A percentile compares a stretch with the other conserved stretches of the same genome.
Evolutionary conservation across 1,140 invertebrate genomes (phyloP).

Genomic region (Himalopsyche phryganea): DNA sequence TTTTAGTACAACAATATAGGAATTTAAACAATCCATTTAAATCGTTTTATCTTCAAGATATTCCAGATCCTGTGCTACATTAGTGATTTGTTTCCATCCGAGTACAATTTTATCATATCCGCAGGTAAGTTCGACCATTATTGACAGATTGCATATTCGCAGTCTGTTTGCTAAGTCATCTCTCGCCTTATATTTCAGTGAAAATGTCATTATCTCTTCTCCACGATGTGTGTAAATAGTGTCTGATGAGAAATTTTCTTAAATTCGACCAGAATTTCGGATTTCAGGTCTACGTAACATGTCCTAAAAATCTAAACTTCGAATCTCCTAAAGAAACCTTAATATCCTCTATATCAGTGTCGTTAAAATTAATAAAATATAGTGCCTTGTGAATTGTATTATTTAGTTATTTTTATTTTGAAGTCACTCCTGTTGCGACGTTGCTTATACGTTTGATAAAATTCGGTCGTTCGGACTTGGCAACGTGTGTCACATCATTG

Average conservation of each 20-base stretch:
- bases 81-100: constrained; percentile 42
- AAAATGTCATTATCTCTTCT: background rate
- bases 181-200: constrained; percentile 3
- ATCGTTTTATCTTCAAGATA: constrained; percentile 10
- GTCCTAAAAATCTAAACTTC: constrained; percentile 5
- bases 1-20: constrained; percentile 44
- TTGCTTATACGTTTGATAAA: constrained; percentile 12
- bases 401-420: constrained; percentile 13
- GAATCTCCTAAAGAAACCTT: background rate
- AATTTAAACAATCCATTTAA: constrained; percentile 20
- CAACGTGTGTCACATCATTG: constrained; percentile 39
- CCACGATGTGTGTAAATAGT: background rate
- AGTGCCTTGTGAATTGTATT: background rate
- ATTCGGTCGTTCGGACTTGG: constrained; percentile 38
- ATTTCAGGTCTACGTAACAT: constrained; percentile 11
- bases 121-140: constrained; percentile 46
- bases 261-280: background rate
- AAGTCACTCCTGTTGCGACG: constrained; percentile 12
- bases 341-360: background rate
- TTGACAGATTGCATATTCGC: constrained; percentile 51
- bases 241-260: background rate
- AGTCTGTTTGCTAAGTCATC: constrained; percentile 22
- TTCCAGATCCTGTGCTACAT: constrained; percentile 13
- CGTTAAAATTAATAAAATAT: constrained; percentile 3
- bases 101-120: constrained; percentile 44